Conservation (phyloP, 2,888 invertebrate species). For the Cremastinae sp. region DNA sequence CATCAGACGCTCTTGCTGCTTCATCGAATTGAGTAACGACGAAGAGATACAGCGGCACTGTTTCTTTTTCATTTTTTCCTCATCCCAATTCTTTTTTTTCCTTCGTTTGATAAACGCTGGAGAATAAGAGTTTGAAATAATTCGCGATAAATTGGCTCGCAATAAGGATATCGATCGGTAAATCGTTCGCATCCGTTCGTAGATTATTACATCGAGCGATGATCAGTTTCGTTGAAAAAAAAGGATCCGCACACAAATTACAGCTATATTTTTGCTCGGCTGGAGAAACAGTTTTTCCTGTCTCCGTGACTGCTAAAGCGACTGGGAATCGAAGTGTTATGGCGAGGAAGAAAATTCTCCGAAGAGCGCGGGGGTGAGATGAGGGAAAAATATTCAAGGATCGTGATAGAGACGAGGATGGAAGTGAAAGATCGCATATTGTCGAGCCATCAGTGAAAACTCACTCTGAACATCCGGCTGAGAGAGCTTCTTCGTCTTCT, state of each 20-base stretch:
- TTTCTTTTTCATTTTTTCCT: conserved; percentile 1
- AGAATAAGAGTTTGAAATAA: too few species aligned
- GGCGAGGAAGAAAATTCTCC: too few species aligned
- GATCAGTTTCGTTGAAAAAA: conserved; percentile 51
- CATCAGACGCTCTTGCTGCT: conserved; percentile 26
- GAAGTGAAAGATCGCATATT: conserved; percentile 72
- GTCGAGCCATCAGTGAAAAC: conserved; percentile 72
- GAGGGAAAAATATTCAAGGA: conserved; percentile 50
- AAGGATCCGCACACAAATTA: too few species aligned
- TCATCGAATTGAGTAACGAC: conserved; percentile 45
- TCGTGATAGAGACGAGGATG: conserved; percentile 62
- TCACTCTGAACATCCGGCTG: conserved; percentile 54
- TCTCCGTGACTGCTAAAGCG: too few species aligned
- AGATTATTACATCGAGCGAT: conserved; percentile 31
- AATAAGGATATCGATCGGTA: conserved; percentile 56
- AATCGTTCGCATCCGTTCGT: conserved; percentile 47
- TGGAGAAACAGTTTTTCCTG: too few species aligned
- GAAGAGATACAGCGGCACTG: neutral
- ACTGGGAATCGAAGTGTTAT: too few species aligned
- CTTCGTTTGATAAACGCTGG: too few species aligned
- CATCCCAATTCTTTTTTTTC: conserved; percentile 33
- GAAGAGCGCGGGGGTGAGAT: neutral
- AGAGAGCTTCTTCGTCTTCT: conserved; percentile 43
- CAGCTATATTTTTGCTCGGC: too few species aligned
- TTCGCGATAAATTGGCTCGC: too few species aligned